Evolutionary conservation across 2,797 vertebrate genomes (phyloP), one percentile per base, ranked within the genome.

Genomic region (Todus mexicanus): DNA sequence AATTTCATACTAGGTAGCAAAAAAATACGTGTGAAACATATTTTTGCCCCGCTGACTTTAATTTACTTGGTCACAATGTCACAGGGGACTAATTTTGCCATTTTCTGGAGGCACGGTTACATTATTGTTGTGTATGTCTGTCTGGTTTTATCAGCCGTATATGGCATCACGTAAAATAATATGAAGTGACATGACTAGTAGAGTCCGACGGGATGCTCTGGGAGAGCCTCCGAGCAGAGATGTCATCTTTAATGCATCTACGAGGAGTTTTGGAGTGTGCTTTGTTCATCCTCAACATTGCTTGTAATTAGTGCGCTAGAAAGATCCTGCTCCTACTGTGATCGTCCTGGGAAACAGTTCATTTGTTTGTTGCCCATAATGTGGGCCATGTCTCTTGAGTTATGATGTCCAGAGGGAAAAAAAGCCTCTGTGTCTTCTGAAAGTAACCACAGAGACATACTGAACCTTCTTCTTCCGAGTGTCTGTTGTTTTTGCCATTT

Each of bases 211-310:
- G 78, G 76, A 68, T 93, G 92, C 87, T 95, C 88, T 91, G 80
- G 88, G 92, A 84, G 65, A 95, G 66, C 75, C 90, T 89, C 54
- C 8, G 7, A 94, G 91, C 84, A 8, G 42, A 78, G 84, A 93
- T 87, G 92, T 96, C 94, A 88, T 87, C 85, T 94, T 89, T 81
- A 91, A 91, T 95, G 93, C 38, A 79, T 86, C 75, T 76, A 33
- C 61, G 66, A 37, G 68, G 53, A 81, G 35, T 90, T 95, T 64
- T 79, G 35, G 89, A 80, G 79, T 93, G 50, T 43, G 40, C 84
- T 94, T 92, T 89, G 15, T 87, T 93, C 93, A 84, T 87, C 75
- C 26, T 89, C 20, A 31, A 87, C 5, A 4, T 73, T 94, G 35
- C 25, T 53, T 11, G 23, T 70, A 88, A 87, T 90, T 90, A 89